phyloP scores from a whole-genome alignment of 1,140 invertebrate genomes.

The Ceratina calcarata region DNA sequence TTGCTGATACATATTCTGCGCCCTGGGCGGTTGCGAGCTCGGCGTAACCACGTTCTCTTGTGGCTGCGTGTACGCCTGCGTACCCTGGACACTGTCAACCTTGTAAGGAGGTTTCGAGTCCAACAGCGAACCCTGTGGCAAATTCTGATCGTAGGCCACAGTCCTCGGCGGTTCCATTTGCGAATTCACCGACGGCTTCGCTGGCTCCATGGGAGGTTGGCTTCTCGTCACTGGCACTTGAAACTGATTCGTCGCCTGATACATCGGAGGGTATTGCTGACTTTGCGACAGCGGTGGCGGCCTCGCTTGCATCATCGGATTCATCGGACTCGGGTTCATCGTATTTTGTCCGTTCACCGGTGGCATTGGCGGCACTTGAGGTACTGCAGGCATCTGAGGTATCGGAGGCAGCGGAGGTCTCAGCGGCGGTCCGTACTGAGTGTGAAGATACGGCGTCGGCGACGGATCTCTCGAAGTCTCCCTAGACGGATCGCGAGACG shows the following conservation, averaged over 20 bases:
- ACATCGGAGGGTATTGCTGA: slow-evolving; percentile 27
- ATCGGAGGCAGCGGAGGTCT: slow-evolving; percentile 60
- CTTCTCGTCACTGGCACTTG: slow-evolving; percentile 14
- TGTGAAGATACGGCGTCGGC: slow-evolving; percentile 73
- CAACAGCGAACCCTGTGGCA: not conserved
- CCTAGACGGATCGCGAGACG: slow-evolving; percentile 74
- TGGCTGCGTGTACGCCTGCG: not conserved
- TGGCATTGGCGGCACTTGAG: slow-evolving; percentile 56
- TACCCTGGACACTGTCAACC: not conserved
- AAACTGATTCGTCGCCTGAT: slow-evolving; percentile 21
- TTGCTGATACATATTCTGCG: slow-evolving; percentile 3
- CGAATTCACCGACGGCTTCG: slow-evolving; percentile 3
- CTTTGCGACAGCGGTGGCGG: not conserved
- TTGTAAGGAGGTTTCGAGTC: slow-evolving; percentile 8
- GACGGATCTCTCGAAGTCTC: slow-evolving; percentile 76
- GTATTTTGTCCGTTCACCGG: slow-evolving; percentile 6
- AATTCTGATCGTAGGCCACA: slow-evolving; percentile 5
- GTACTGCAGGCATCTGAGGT: not conserved
- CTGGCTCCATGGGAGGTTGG: not conserved
- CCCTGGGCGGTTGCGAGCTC: slow-evolving; percentile 3
- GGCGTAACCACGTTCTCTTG: slow-evolving; percentile 1
- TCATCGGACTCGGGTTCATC: slow-evolving; percentile 13
- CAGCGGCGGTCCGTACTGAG: slow-evolving; percentile 69
- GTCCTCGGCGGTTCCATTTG: not conserved
- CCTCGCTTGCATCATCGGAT: slow-evolving; percentile 8